phyloP scores from a whole-genome alignment of 2,113 vertebrate genomes.

The Motacilla alba region DNA sequence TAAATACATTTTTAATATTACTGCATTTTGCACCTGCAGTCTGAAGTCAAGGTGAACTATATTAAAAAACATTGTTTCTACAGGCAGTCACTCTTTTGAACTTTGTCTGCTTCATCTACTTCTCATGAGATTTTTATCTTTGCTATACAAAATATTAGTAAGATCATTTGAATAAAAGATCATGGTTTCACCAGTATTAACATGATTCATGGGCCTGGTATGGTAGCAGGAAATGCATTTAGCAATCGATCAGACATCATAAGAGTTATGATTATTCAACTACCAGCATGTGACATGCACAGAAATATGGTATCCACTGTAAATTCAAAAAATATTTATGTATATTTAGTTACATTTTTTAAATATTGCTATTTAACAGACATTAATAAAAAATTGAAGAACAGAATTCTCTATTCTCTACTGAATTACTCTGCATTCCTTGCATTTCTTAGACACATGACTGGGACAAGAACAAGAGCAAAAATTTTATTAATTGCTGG shows the following conservation, averaged over 20 bases:
- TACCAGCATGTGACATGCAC: constrained; percentile 22
- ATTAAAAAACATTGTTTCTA: neutral
- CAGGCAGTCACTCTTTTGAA: neutral
- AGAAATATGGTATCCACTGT: neutral
- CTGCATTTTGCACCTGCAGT: neutral
- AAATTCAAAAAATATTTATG: neutral
- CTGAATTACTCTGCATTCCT: neutral
- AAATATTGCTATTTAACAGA: constrained; percentile 31
- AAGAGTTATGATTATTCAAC: neutral
- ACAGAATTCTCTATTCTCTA: neutral
- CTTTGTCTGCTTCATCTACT: neutral
- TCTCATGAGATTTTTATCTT: constrained; percentile 6
- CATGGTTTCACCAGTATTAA: neutral
- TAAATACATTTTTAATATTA: neutral
- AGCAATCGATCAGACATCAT: neutral
- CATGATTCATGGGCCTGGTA: neutral
- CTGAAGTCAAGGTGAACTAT: neutral
- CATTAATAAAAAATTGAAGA: constrained; percentile 15
- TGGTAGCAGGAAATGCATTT: neutral
- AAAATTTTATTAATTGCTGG: neutral
- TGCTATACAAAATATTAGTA: neutral
- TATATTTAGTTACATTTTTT: constrained; percentile 31
- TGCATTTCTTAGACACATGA: neutral
- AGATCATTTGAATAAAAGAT: neutral
- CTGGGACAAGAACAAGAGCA: neutral